Percentiles rank a stretch among this genome's conserved stretches.
Evolutionary conservation across 2,797 vertebrate genomes (phyloP).

Genomic region (Lacerta agilis): DNA sequence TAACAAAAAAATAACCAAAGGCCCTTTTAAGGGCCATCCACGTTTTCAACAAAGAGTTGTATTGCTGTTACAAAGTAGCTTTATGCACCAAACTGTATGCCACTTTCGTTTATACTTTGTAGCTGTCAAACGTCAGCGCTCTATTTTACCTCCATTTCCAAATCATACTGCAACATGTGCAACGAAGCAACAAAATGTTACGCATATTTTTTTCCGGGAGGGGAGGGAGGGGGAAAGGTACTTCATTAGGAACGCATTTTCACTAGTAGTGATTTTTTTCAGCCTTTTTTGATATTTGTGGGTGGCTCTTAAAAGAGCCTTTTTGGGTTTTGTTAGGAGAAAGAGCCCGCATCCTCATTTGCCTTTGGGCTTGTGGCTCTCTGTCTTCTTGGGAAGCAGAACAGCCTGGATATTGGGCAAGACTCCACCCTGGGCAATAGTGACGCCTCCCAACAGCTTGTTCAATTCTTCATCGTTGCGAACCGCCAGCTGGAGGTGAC

Average conservation of each 20-base stretch:
- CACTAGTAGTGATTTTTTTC: neutral
- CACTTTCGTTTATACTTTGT: too few relatives aligned
- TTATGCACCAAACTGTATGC: too few relatives aligned
- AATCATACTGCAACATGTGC: too few relatives aligned
- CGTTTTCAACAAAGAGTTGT: neutral
- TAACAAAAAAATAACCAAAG: neutral
- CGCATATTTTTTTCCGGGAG: too few relatives aligned
- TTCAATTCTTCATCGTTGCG: constrained; percentile 36
- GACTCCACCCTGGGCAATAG: constrained; percentile 29
- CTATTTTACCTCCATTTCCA: too few relatives aligned
- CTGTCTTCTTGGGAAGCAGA: constrained; percentile 24
- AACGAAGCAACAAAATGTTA: too few relatives aligned
- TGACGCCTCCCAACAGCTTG: constrained; percentile 18
- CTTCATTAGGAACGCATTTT: too few relatives aligned
- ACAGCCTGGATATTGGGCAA: constrained; percentile 39
- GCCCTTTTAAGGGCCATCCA: constrained; percentile 43
- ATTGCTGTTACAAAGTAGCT: neutral
- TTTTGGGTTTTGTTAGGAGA: neutral
- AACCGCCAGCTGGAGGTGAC: constrained; percentile 14
- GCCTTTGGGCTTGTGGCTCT: constrained; percentile 41
- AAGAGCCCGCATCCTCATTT: neutral
- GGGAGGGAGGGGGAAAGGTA: too few relatives aligned
- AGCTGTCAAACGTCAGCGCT: too few relatives aligned
- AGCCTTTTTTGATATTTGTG: neutral
- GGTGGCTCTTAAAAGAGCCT: constrained; percentile 51